Conservation (phyloP, 2,888 invertebrate species). For the Tinea semifulvella region DNA sequence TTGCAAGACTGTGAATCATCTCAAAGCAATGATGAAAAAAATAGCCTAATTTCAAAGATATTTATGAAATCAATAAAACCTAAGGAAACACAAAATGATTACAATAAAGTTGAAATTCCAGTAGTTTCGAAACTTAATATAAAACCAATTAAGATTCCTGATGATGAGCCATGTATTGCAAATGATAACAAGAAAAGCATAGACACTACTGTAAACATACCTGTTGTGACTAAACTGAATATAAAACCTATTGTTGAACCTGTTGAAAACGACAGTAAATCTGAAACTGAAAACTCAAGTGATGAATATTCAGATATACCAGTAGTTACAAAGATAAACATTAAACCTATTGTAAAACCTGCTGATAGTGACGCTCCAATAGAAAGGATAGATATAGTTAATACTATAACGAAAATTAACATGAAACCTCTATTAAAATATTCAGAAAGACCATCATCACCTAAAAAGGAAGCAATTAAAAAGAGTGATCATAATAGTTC, state of each 20-base stretch:
- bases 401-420: constrained; percentile 52
- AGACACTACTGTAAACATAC: constrained; percentile 39
- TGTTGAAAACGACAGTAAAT: constrained; percentile 27
- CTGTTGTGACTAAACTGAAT: constrained; percentile 50
- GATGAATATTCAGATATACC: constrained; percentile 32
- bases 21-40: background rate
- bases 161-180: constrained; percentile 44
- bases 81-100: constrained; percentile 46
- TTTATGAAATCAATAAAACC: constrained; percentile 27
- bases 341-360: constrained; percentile 66
- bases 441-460: constrained; percentile 41
- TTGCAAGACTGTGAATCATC: background rate
- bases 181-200: constrained; percentile 52
- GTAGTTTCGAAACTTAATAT: constrained; percentile 63
- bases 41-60: constrained; percentile 23
- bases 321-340: constrained; percentile 60
- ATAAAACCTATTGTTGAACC: constrained; percentile 53
- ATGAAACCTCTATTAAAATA: constrained; percentile 53
- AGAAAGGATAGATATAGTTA: constrained; percentile 41
- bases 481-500: background rate
- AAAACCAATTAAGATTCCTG: constrained; percentile 61
- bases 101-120: constrained; percentile 56
- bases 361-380: constrained; percentile 35
- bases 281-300: constrained; percentile 12
- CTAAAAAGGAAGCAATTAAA: constrained; percentile 27